A percentile compares a stretch with the other conserved stretches of the same genome.
Evolutionary conservation across 2,888 invertebrate genomes (phyloP).

Genomic region (Fabriciana adippe): DNA sequence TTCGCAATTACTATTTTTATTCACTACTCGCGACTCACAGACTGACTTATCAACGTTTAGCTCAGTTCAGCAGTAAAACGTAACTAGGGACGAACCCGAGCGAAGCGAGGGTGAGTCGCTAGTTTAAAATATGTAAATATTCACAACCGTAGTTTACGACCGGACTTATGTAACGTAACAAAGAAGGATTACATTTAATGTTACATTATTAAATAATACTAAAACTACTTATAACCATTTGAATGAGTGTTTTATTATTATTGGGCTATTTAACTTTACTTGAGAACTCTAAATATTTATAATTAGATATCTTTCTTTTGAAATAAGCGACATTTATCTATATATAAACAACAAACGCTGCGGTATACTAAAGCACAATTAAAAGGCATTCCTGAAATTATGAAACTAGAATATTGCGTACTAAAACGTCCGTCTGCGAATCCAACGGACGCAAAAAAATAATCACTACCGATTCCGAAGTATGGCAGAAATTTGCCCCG

Average conservation of each 20-base stretch:
- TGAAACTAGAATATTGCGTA: constrained; percentile 47
- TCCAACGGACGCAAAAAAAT: constrained; percentile 75
- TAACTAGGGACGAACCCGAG: too few species aligned
- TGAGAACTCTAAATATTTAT: constrained; percentile 2
- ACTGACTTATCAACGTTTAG: too few species aligned
- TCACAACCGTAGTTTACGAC: constrained; percentile 6
- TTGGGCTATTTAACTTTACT: constrained; percentile 1
- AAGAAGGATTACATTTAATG: constrained; percentile 6
- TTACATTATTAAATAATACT: constrained; percentile 3
- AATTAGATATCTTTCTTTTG: neutral
- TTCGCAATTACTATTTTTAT: too few species aligned
- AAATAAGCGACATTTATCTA: constrained; percentile 7
- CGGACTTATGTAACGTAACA: constrained; percentile 1
- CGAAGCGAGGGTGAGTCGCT: too few species aligned
- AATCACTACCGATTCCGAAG: constrained; percentile 79
- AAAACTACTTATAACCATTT: neutral
- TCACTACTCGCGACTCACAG: too few species aligned
- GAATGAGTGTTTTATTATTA: constrained; percentile 9
- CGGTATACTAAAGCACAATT: constrained; percentile 49
- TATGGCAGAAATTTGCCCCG: constrained; percentile 81
- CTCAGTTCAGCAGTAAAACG: too few species aligned
- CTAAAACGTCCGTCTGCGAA: constrained; percentile 76
- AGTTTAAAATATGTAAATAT: constrained; percentile 10
- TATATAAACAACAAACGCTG: constrained; percentile 13
- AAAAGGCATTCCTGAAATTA: constrained; percentile 48